These are phyloP conservation scores for Eurosta solidaginis DNA, from an alignment of 1,140 invertebrate species.

Conservation along the genomic window DNA sequence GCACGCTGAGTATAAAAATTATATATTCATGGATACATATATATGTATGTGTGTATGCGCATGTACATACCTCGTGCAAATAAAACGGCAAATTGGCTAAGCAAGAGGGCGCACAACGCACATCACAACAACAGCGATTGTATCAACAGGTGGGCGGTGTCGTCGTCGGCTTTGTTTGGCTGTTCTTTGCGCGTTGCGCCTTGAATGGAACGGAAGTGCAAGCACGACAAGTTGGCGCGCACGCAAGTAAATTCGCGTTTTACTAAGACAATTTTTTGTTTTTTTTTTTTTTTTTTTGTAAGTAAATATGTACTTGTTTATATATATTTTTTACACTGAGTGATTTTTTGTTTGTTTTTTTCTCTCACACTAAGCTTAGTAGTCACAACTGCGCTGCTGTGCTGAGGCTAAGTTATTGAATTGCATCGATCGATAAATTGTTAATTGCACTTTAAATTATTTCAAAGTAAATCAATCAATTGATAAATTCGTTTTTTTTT, in stretches of 20 bases:
- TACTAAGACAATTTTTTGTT: background rate
- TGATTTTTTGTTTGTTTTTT: too few species aligned
- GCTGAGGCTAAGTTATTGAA: background rate
- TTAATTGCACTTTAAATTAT: constrained; percentile 5
- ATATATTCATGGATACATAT: too few species aligned
- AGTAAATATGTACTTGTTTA: background rate
- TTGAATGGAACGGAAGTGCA: constrained; percentile 24
- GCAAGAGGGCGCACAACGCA: too few species aligned
- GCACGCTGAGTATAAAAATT: too few species aligned
- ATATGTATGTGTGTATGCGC: background rate
- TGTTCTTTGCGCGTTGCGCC: background rate
- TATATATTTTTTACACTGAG: background rate
- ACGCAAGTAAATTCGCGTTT: background rate
- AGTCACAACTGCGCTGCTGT: background rate
- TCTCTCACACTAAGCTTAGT: too few species aligned
- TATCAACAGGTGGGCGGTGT: background rate
- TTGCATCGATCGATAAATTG: background rate
- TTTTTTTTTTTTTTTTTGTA: too few species aligned
- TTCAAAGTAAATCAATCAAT: background rate
- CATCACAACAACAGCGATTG: too few species aligned
- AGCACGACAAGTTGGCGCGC: background rate
- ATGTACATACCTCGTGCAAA: too few species aligned
- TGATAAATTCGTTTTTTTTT: background rate
- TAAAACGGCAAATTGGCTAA: too few species aligned
- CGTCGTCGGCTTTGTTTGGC: background rate